Conservation (phyloP, 2,797 vertebrate genomes). For the Protosalanx chinensis region DNA sequence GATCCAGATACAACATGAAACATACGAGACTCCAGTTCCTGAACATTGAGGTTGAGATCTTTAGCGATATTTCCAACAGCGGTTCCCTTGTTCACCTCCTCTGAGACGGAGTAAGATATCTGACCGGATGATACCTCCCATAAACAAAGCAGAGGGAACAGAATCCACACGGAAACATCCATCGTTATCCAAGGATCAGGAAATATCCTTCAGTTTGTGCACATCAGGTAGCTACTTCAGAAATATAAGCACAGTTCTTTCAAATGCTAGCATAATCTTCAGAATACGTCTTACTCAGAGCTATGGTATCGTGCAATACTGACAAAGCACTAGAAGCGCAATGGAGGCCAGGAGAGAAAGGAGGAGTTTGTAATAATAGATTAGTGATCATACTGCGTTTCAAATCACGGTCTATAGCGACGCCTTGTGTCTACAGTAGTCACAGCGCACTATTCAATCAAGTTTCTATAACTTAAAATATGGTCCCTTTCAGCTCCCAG, state of each 20-base stretch:
- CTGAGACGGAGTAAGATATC: constrained; percentile 49
- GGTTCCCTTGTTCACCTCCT: constrained; percentile 51
- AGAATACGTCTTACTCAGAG: not conserved
- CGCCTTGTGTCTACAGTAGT: not conserved
- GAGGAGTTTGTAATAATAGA: not conserved
- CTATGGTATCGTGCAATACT: not conserved
- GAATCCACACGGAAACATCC: not conserved
- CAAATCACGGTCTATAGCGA: constrained; percentile 7
- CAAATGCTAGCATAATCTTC: too few species aligned
- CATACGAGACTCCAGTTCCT: constrained; percentile 46
- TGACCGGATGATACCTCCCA: not conserved
- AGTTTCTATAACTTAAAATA: not conserved
- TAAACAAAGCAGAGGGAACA: not conserved
- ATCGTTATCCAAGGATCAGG: not conserved
- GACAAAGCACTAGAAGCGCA: not conserved
- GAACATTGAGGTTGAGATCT: constrained; percentile 45
- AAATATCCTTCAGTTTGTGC: too few species aligned
- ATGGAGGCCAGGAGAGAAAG: not conserved
- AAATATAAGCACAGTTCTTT: not conserved
- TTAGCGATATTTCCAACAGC: constrained; percentile 57
- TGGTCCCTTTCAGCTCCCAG: not conserved
- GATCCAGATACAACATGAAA: constrained; percentile 46
- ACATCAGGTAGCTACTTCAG: not conserved
- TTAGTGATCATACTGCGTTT: not conserved
- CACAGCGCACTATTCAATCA: not conserved